Evolutionary conservation across 2,113 vertebrate genomes (phyloP), one percentile per base, ranked within the genome.

Genomic region (Oxyruncus cristatus): DNA sequence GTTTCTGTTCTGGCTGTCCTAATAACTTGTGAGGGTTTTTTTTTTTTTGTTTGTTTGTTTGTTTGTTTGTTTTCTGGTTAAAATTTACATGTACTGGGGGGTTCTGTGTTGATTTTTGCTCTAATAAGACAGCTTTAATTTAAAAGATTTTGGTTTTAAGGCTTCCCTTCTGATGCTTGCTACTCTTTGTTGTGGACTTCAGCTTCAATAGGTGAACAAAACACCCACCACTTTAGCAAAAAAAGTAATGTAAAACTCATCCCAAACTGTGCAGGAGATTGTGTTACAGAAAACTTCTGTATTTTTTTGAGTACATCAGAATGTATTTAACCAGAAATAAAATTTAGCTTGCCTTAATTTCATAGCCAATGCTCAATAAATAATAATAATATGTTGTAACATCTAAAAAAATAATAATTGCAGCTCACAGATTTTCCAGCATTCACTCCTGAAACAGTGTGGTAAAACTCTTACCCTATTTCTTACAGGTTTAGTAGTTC

Each of bases 361-460:
- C 35, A 67, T 11, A 71, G 42, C 7, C 28, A 67, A n/a, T 0
- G 1, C 12, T 77, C 8, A 28, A 67, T 84, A 92, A 90, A 91
- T 89, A 93, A 92, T 89, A 93, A 92, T 41, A 41, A 41, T 59
- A 63, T 10, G 91, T 62, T 1, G 0, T 18, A 72, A 89, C 41
- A 78, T 14, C 65, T 92, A 49, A 94, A 96, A 96, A 71, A 82
- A 37, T 89, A 83, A 77, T 81, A 92, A 72, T 89, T 81, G 8
- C 35, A 67, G 16, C 37, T 83, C 11, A 61, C 28, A 53, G 50
- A 35, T 30, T 67, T 77, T 52, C 20, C 35, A 61, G 27, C 15
- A 19, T 56, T 91, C 10, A 6, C 30, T 89, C 47, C 20, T 52
- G 72, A 91, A 55, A 74, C 20, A n/a, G 6, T n/a, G 21, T 28